Evolutionary conservation across 2,113 vertebrate genomes (phyloP).

Genomic region (Corynorhinus townsendii): DNA sequence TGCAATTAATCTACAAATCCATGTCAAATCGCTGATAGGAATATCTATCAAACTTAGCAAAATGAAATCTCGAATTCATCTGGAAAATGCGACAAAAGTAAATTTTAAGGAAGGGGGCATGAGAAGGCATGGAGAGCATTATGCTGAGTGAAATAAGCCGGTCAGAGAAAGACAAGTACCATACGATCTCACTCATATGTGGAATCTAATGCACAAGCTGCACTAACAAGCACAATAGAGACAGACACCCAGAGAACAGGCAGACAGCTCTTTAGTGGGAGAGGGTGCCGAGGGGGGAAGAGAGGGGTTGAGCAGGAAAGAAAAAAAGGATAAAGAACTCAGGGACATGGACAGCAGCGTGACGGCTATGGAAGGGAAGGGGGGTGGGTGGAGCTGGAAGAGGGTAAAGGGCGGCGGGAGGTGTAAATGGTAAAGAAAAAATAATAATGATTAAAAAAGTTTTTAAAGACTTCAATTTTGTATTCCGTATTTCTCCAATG

Average conservation of each 20-base stretch:
- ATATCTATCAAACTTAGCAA: neutral
- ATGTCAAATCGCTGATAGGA: neutral
- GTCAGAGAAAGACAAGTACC: too few relatives aligned
- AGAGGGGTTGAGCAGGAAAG: too few relatives aligned
- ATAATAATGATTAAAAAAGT: neutral
- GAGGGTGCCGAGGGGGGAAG: neutral
- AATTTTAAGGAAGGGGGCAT: neutral
- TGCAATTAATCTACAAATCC: neutral
- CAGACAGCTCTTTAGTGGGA: neutral
- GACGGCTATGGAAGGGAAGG: neutral
- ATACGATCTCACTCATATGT: too few relatives aligned
- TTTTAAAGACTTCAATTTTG: neutral
- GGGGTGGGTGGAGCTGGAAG: neutral
- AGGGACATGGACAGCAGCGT: neutral
- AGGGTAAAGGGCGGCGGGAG: neutral
- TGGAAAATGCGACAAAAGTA: neutral
- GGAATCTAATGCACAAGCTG: neutral
- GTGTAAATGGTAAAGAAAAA: neutral
- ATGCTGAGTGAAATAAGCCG: too few relatives aligned
- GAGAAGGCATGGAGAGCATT: neutral
- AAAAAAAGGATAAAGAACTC: neutral
- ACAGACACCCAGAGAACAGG: neutral
- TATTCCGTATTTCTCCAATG: neutral
- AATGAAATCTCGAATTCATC: neutral
- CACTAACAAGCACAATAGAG: neutral